Evolutionary conservation across 2,113 vertebrate genomes (phyloP), one percentile per base, ranked within the genome.

Genomic region (Mustela lutreola): DNA sequence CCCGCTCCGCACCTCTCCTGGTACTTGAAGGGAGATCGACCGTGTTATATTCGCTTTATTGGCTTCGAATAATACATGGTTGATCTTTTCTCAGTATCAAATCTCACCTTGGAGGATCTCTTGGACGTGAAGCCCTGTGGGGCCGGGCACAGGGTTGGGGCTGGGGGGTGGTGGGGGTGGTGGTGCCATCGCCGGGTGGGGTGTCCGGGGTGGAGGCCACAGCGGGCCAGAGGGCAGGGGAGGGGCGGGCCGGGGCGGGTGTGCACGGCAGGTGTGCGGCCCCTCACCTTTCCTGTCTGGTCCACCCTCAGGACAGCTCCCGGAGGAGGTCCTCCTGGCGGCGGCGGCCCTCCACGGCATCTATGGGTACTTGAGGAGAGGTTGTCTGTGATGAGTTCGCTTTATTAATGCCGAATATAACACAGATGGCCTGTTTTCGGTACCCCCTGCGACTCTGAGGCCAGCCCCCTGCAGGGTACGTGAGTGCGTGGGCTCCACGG

Each of bases 351-450:
- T 39, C 0, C 75, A 1, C 5, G 2, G 50, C 26, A 3, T 16
- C 89, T 28, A 0, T 98, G 97, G 98, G 98, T 97, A 96, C 90
- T 48, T 97, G 98, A 98, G 97, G 88, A 96, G 95, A 98, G 98
- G 97, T 89, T 97, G 98, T 98, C 98, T 98, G 98, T 98, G 98
- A 97, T 97, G 97, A 95, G 98, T 98, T 98, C 98, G 97, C 98
- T 97, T 95, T 95, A 97, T 97, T 97, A 97, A 97, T 98, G 97
- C 92, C 97, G 98, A 98, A 98, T 98, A 98, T 98, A 98, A 98
- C 97, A 96, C 98, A 98, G 97, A 98, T 98, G 98, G 98, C 98
- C 98, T 98, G 96, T 98, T 60, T 93, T 98, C 98, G 33, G 88
- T 95, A 58, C 97, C 83, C 7, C 94, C 81, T 70, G 3, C 81